A percentile compares a stretch with the other conserved stretches of the same genome.
Conservation (phyloP, 2,113 vertebrate species). For the Ariopsis seemanni region DNA sequence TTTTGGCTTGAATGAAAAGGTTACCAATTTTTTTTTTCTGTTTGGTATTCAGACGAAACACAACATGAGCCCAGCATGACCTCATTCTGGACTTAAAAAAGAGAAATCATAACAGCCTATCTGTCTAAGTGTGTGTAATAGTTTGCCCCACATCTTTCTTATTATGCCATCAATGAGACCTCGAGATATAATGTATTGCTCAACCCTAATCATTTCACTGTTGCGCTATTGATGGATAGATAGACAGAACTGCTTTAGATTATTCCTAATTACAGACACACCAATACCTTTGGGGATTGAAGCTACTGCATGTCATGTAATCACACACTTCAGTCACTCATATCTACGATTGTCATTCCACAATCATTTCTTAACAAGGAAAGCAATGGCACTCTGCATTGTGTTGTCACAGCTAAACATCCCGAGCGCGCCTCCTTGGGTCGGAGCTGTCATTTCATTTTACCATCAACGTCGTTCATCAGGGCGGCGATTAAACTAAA, state of each 20-base stretch:
- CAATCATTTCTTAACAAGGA: slow-evolving; percentile 35
- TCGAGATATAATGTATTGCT: background rate
- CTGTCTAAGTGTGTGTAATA: background rate
- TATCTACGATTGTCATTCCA: slow-evolving; percentile 7
- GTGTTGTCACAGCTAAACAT: slow-evolving; percentile 36
- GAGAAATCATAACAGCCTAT: background rate
- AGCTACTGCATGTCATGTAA: slow-evolving; percentile 11
- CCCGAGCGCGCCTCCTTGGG: slow-evolving; percentile 50
- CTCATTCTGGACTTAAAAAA: background rate
- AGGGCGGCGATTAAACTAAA: slow-evolving; percentile 35
- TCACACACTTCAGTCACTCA: slow-evolving; percentile 13
- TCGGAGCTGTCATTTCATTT: slow-evolving; percentile 59
- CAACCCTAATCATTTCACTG: background rate
- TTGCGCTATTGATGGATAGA: background rate
- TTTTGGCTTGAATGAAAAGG: background rate
- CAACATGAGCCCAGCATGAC: background rate
- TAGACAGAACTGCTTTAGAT: slow-evolving; percentile 18
- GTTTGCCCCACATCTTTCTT: background rate
- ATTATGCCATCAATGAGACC: background rate
- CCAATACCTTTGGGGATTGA: slow-evolving; percentile 21
- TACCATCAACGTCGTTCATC: slow-evolving; percentile 42
- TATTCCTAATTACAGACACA: slow-evolving; percentile 33
- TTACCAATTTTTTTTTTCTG: background rate
- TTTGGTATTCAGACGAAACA: background rate
- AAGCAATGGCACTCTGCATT: slow-evolving; percentile 23